phyloP scores from a whole-genome alignment of 2,113 vertebrate genomes.

The Illadopsis cleaveri region DNA sequence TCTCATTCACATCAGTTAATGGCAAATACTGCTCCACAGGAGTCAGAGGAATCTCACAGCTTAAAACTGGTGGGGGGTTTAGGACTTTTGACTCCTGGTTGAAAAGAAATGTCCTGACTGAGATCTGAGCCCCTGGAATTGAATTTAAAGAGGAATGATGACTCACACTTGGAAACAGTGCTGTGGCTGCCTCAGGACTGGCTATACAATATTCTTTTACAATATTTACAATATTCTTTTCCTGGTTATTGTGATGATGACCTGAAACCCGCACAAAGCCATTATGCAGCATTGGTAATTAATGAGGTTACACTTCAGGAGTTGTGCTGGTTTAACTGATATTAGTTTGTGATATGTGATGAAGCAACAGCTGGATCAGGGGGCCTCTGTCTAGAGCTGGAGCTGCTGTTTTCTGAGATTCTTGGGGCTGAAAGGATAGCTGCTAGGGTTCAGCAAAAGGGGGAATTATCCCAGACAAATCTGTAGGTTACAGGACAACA shows the following conservation, averaged over 20 bases:
- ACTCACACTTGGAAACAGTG: neutral
- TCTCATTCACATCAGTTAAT: neutral
- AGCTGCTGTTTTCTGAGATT: neutral
- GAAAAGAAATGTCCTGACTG: neutral
- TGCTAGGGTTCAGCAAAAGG: neutral
- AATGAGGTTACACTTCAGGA: neutral
- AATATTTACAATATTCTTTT: neutral
- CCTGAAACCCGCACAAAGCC: neutral
- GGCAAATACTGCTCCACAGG: neutral
- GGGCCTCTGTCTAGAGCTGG: neutral
- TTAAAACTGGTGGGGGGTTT: neutral
- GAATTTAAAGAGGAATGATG: neutral
- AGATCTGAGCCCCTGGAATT: neutral
- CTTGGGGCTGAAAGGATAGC: neutral
- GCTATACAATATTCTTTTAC: neutral
- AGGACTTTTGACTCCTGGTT: neutral
- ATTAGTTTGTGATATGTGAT: no score
- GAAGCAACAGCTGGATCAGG: neutral
- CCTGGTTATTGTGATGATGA: neutral
- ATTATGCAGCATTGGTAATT: neutral
- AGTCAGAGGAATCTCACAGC: neutral
- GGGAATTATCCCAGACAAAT: neutral
- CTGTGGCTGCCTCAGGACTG: neutral
- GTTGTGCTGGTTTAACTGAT: neutral
- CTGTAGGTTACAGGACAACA: neutral